Base-by-base conservation (phyloP, 2,113 vertebrate species). In the Triplophysa siluroides region DNA sequence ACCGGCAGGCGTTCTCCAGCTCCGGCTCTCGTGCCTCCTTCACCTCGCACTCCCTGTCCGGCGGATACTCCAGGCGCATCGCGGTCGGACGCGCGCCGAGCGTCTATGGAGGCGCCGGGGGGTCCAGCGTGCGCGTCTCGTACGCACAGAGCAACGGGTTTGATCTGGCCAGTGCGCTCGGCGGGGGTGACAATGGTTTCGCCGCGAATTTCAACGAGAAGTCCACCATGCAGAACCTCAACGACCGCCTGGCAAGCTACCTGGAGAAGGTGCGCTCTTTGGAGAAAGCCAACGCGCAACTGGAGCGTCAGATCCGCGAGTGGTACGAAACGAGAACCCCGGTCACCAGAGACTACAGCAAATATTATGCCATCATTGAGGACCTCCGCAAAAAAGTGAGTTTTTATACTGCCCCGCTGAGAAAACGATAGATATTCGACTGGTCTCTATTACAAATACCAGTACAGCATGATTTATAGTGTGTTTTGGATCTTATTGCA, bases 151-250 rank as follows among this genome's bases (percentile, higher is more conserved):
- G 18, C 41, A 0, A 79, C 13, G 84, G 88, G 8, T 87, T 90
- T 3, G 87, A 88, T 78, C 18, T 90, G 80, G 0, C 66, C 0
- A 24, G 45, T 0, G 80, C 64, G 0, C 58, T 69, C 1, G 16
- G 58, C 1, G 65, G 43, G 0, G 47, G 18, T 2, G 58, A 67
- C 19, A 21, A 16, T 26, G 76, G 29, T 5, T 8, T 81, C 7
- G 6, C 11, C 10, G 0, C 62, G 0, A 1, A 45, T 0, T 11
- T 45, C 12, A 90, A 61, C 67, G 88, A 91, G 81, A 94, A 93
- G 71, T 2, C 24, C 7, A 92, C 91, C 79, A 93, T 94, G 93
- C 92, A 93, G 88, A 92, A 93, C 81, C 91, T 94, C 19, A 94
- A 94, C 29, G 91, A 93, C 83, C 93, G 93, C 0, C 85, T 94